A percentile compares a stretch with the other conserved stretches of the same genome.
phyloP scores from a whole-genome alignment of 2,888 invertebrate genomes.

The Steromphala cineraria region DNA sequence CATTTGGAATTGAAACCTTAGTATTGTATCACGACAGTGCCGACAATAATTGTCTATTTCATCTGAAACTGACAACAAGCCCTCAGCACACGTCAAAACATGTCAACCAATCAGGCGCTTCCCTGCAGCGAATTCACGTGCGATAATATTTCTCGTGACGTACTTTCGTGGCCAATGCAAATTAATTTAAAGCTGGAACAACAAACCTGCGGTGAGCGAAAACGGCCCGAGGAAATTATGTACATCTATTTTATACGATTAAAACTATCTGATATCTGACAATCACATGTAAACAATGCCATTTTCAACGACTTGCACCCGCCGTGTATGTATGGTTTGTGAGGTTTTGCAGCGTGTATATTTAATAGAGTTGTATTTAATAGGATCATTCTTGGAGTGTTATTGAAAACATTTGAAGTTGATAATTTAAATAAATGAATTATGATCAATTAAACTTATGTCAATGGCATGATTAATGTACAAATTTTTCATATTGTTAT shows the following conservation, averaged over 20 bases:
- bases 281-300: neutral
- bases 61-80: slow-evolving; percentile 18
- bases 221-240: slow-evolving; percentile 1
- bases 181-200: slow-evolving; percentile 18
- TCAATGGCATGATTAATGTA: too few relatives aligned
- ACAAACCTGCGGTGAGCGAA: slow-evolving; percentile 6
- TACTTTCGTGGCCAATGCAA: slow-evolving; percentile 14
- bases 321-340: too few relatives aligned
- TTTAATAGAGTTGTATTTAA: too few relatives aligned
- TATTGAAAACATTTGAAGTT: too few relatives aligned
- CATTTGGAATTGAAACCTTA: slow-evolving; percentile 3
- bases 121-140: slow-evolving; percentile 21
- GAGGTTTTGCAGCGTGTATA: too few relatives aligned
- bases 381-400: too few relatives aligned
- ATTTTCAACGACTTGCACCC: neutral
- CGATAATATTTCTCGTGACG: slow-evolving; percentile 26
- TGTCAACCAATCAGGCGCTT: slow-evolving; percentile 3
- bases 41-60: slow-evolving; percentile 20
- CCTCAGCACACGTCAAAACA: neutral
- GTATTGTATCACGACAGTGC: neutral
- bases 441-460: too few relatives aligned
- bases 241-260: slow-evolving; percentile 18
- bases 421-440: too few relatives aligned
- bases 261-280: slow-evolving; percentile 6
- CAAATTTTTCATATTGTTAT: too few relatives aligned